Percentiles rank a stretch among this genome's conserved stretches.
phyloP scores from a whole-genome alignment of 1,140 invertebrate species.

The Coptotermes formosanus region DNA sequence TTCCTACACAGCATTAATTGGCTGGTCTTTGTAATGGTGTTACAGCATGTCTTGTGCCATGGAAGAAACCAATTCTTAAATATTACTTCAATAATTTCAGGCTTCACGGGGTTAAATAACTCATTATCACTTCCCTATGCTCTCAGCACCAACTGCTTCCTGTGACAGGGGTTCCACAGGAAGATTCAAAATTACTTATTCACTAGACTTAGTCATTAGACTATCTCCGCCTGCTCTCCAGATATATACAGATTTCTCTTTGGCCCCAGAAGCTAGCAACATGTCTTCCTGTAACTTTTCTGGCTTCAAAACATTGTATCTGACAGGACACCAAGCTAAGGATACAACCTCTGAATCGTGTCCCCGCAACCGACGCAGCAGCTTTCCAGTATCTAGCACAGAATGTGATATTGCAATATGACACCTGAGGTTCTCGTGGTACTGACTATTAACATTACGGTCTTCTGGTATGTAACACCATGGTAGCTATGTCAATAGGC shows the following conservation, averaged over 20 bases:
- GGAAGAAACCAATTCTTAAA: no score
- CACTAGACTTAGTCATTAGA: no score
- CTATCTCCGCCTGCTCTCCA: constrained; percentile 58
- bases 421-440: no score
- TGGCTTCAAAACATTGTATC: constrained; percentile 50
- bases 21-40: no score
- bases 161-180: constrained; percentile 33
- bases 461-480: no score
- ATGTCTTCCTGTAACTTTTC: constrained; percentile 31
- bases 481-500: no score
- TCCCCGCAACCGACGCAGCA: constrained; percentile 64
- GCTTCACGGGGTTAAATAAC: no score
- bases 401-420: no score
- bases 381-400: constrained; percentile 45
- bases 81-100: no score
- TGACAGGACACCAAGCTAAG: constrained; percentile 70
- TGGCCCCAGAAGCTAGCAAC: constrained; percentile 55
- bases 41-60: no score
- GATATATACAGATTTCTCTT: constrained; percentile 53
- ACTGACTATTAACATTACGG: no score
- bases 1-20: no score
- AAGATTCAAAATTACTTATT: constrained; percentile 46
- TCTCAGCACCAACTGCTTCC: neutral
- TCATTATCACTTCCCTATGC: neutral
- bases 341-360: constrained; percentile 70